Conservation (phyloP, 2,888 invertebrate species). For the Lacanobia oleracea region DNA sequence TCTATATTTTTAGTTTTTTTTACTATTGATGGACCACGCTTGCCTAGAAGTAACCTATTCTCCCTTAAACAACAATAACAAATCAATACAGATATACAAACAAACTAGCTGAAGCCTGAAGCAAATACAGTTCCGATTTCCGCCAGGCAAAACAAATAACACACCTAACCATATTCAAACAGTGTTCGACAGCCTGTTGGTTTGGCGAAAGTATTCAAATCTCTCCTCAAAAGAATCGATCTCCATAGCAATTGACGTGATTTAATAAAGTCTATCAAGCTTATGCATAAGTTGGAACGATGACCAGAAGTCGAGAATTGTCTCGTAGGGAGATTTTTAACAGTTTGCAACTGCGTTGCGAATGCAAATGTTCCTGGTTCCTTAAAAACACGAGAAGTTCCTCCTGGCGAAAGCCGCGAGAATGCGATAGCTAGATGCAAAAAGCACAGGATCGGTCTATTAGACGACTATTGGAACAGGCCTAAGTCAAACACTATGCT, state of each 20-base stretch:
- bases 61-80: constrained; percentile 9
- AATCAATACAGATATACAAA: constrained; percentile 20
- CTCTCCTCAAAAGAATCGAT: too few species aligned
- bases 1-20: neutral
- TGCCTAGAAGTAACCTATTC: too few species aligned
- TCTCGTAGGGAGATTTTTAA: too few species aligned
- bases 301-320: too few species aligned
- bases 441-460: neutral
- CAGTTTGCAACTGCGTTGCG: too few species aligned
- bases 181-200: constrained; percentile 6
- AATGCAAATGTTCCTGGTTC: too few species aligned
- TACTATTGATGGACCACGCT: too few species aligned
- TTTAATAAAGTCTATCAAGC: too few species aligned
- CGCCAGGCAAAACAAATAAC: constrained; percentile 36
- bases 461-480: too few species aligned
- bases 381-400: too few species aligned
- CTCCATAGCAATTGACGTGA: too few species aligned
- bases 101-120: neutral
- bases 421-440: neutral
- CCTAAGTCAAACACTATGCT: neutral
- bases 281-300: too few species aligned
- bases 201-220: neutral
- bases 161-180: constrained; percentile 41
- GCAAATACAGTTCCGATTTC: constrained; percentile 33
- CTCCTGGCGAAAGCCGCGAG: neutral